A percentile compares a stretch with the other conserved stretches of the same genome.
Conservation (phyloP, 2,888 invertebrate genomes). For the Coelopa pilipes region DNA sequence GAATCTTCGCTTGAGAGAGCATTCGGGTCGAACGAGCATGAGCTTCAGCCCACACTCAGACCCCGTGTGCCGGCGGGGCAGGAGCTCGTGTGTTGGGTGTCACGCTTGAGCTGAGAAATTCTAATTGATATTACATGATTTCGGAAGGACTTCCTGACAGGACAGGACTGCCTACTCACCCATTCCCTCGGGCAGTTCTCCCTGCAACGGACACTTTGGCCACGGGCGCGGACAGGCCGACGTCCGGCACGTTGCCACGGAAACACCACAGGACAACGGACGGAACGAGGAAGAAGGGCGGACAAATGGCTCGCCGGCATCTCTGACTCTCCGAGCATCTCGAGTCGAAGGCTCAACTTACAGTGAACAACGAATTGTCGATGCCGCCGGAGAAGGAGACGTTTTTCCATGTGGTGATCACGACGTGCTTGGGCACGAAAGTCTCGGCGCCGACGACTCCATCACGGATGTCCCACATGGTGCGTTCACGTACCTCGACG, state of each 20-base stretch:
- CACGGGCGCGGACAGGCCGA: not conserved
- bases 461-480: slow-evolving; percentile 89
- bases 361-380: slow-evolving; percentile 78
- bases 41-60: no score
- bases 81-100: no score
- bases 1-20: no score
- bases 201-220: not conserved
- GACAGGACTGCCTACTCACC: no score
- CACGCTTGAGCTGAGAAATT: no score
- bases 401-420: slow-evolving; percentile 96
- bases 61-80: no score
- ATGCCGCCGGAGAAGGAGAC: slow-evolving; percentile 92
- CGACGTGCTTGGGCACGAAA: slow-evolving; percentile 90
- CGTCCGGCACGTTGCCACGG: slow-evolving; percentile 1
- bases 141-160: no score
- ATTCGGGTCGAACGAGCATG: no score
- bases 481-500: slow-evolving; percentile 84
- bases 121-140: no score
- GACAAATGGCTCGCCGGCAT: not conserved
- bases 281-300: not conserved
- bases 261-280: slow-evolving; percentile 8
- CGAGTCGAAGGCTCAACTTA: slow-evolving; percentile 61
- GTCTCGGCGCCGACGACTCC: slow-evolving; percentile 92
- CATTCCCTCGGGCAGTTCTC: no score
- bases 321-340: no score